These are phyloP conservation scores for Sebastes variabilis DNA, from an alignment of 2,797 vertebrate species.

Conservation along the genomic window DNA sequence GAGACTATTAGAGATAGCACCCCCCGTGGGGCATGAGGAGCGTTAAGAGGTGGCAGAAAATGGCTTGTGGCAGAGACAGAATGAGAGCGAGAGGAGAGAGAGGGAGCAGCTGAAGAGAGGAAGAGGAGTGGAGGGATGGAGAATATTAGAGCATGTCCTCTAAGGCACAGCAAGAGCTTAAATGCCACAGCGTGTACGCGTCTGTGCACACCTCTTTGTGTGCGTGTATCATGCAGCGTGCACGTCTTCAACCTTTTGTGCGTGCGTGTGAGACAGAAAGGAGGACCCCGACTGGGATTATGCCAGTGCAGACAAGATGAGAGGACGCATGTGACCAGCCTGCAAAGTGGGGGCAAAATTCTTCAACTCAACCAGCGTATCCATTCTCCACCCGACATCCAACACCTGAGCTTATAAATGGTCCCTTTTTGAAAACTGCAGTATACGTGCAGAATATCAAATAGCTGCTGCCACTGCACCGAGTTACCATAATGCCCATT, in stretches of 20 bases:
- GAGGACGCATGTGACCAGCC: slow-evolving; percentile 68
- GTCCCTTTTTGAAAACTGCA: slow-evolving; percentile 7
- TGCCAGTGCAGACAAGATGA: slow-evolving; percentile 61
- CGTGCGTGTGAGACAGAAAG: slow-evolving; percentile 32
- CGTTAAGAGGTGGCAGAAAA: slow-evolving; percentile 67
- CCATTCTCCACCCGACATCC: slow-evolving; percentile 26
- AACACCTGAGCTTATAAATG: slow-evolving; percentile 22
- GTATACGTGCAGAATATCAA: slow-evolving; percentile 9
- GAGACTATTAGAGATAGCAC: slow-evolving; percentile 54
- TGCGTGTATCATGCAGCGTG: neutral
- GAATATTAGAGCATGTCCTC: slow-evolving; percentile 75
- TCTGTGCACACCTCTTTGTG: neutral
- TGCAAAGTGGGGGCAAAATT: slow-evolving; percentile 63
- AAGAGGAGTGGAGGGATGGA: slow-evolving; percentile 50
- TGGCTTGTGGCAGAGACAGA: slow-evolving; percentile 66
- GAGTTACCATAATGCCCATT: slow-evolving; percentile 22
- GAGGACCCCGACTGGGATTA: slow-evolving; percentile 64
- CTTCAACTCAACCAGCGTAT: slow-evolving; percentile 32
- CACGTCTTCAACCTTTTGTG: slow-evolving; percentile 11
- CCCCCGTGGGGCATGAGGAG: slow-evolving; percentile 47
- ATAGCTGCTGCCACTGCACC: slow-evolving; percentile 25
- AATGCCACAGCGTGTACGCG: slow-evolving; percentile 69
- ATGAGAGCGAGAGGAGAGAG: slow-evolving; percentile 45
- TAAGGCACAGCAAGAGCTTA: slow-evolving; percentile 71
- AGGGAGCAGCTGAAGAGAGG: slow-evolving; percentile 43